Evolutionary conservation across 2,888 invertebrate species (phyloP), one percentile per base, ranked within the genome.

Genomic region (Microplitis deprimator): DNA sequence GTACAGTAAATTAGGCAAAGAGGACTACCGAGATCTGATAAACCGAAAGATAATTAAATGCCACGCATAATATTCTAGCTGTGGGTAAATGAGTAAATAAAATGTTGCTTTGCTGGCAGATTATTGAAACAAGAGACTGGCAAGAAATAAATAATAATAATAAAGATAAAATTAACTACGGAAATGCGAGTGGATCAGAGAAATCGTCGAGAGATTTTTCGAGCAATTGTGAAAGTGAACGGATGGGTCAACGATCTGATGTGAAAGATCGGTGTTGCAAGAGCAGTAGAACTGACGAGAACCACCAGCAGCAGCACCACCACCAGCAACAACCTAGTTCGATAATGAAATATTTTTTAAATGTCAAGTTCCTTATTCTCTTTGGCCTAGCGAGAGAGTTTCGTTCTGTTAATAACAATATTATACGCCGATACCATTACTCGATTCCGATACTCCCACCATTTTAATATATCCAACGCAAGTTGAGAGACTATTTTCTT

Each of bases 171-270:
- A 61, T 29, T 17, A 68, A 60, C n/a, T 64, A 62, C 38, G 71
- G 59, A 62, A 29, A 70, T 40, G 69, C 65, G 29, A 59, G 73
- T 65, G 13, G 75, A 41, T 60, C 73, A 78, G 79, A 79, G 81
- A 81, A 81, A 81, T 81, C 50, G 50, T 50, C 79, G 76, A 72
- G 68, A 73, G 73, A 73, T 76, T 75, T 76, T 79, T 78, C 69
- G 76, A 75, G 76, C 73, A 77, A 78, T 78, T 79, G 81, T 82
- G 81, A 82, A 82, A 82, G 81, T 82, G 79, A 82, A 81, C 75
- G 79, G 79, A 68, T 78, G 72, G 64, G 74, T 78, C 77, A 77
- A 77, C 76, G 79, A 68, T 69, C 65, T 41, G 59, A 29, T 64
- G 64, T 78, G 69, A 65, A 39, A 76, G 75, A 68, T 70, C 73